Evolutionary conservation across 2,113 vertebrate species (phyloP), one percentile per base, ranked within the genome.

Genomic region (Morone saxatilis): DNA sequence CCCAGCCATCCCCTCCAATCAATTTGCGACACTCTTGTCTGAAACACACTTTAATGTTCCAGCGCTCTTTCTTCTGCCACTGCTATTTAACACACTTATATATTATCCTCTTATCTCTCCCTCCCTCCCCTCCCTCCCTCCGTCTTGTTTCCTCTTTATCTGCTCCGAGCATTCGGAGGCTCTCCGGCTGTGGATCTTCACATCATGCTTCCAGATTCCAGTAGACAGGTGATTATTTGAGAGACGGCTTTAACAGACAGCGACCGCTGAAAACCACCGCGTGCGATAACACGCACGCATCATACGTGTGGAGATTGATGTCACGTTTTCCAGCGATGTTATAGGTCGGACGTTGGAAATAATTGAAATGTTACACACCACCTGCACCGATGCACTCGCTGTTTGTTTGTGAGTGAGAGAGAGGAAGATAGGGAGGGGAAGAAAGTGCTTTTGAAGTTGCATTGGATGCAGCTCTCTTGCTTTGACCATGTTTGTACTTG

Each of bases 31-130:
- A 84, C 76, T 90, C 81, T 83, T 84, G 78, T 93, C 90, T 92
- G 86, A 92, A 89, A 89, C 86, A 89, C 83, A 79, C 91, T 94
- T 92, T 90, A 94, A 94, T 93, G 93, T 93, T 92, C 51, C 89
- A 71, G 59, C 50, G 56, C 85, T 91, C 91, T 88, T 88, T 94
- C 85, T 93, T 90, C 80, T 89, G 87, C 88, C 90, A 78, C 86
- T 83, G 86, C 88, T 88, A 79, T 93, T 93, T 91, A 93, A 90
- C 90, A 90, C 85, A 81, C 88, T 89, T 53, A 76, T 89, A 20
- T 71, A 92, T 91, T 89, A 92, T 94, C 88, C 91, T 88, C 92
- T 94, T 90, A 94, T 91, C 90, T 86, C 69, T 14, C 69, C 31
- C 65, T 67, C 85, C 65, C 69, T 71, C 2, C 31, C 77, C 69